phyloP scores from a whole-genome alignment of 2,797 vertebrate genomes.

The Molossus molossus region DNA sequence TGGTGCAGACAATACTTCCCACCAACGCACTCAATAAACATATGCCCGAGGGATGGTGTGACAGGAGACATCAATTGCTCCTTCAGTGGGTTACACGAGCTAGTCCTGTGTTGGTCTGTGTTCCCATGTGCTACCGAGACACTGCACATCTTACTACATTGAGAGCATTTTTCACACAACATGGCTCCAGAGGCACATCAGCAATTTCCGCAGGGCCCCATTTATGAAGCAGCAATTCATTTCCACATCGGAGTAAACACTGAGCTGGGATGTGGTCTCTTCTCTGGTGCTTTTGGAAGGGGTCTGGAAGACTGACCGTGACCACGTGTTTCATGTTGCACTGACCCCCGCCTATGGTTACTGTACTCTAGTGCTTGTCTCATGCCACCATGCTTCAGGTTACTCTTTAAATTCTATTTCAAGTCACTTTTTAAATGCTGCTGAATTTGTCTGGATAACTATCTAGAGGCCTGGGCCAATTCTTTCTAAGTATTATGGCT shows the following conservation, averaged over 20 bases:
- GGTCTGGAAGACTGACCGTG: constrained; percentile 29
- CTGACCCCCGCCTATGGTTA: background rate
- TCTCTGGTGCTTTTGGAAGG: constrained; percentile 4
- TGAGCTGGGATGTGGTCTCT: background rate
- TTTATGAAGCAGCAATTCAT: background rate
- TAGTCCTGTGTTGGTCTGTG: background rate
- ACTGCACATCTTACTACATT: background rate
- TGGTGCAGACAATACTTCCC: background rate
- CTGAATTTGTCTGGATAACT: background rate
- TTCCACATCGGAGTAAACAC: background rate
- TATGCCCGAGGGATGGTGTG: background rate
- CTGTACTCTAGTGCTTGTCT: background rate
- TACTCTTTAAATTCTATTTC: background rate
- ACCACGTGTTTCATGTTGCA: background rate
- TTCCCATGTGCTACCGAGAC: background rate
- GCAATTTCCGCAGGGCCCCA: background rate
- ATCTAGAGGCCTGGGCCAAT: background rate
- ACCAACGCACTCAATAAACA: background rate
- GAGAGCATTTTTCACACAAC: constrained; percentile 8
- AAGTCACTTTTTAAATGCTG: background rate
- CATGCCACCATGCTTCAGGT: background rate
- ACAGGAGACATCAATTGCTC: background rate
- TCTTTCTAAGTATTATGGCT: background rate
- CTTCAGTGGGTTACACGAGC: background rate
- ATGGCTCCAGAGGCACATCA: background rate